Conservation (phyloP, 2,888 invertebrate genomes). For the Chirona hameri region DNA sequence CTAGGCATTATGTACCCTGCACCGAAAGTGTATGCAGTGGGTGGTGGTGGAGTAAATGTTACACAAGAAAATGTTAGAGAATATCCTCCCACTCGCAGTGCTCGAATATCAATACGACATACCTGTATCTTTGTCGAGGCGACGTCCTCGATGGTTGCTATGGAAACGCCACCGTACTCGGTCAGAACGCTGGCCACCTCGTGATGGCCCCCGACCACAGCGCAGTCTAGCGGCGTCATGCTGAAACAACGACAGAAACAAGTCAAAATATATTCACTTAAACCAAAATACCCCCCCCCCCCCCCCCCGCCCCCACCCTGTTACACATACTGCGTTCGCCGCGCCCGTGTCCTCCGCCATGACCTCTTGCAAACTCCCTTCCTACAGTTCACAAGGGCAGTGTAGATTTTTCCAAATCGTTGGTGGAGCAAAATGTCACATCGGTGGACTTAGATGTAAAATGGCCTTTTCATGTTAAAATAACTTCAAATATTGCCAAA, state of each 20-base stretch:
- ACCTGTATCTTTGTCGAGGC: constrained; percentile 1
- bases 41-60: neutral
- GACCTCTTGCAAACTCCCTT: no score
- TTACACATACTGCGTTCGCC: no score
- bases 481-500: no score
- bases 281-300: no score
- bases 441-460: no score
- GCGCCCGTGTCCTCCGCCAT: no score
- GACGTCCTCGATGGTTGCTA: neutral
- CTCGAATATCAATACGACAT: neutral
- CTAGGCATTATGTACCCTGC: neutral
- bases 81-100: neutral
- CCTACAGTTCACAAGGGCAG: no score
- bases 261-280: no score
- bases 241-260: neutral
- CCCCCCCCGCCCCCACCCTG: no score
- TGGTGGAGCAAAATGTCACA: no score
- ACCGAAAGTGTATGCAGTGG: neutral
- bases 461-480: no score
- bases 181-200: neutral
- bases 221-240: constrained; percentile 6
- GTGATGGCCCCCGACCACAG: neutral
- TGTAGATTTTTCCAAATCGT: no score
- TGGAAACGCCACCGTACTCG: constrained; percentile 2
- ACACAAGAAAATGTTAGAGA: neutral